Evolutionary conservation across 2,888 invertebrate genomes (phyloP).

Genomic region (Serripes groenlandicus): DNA sequence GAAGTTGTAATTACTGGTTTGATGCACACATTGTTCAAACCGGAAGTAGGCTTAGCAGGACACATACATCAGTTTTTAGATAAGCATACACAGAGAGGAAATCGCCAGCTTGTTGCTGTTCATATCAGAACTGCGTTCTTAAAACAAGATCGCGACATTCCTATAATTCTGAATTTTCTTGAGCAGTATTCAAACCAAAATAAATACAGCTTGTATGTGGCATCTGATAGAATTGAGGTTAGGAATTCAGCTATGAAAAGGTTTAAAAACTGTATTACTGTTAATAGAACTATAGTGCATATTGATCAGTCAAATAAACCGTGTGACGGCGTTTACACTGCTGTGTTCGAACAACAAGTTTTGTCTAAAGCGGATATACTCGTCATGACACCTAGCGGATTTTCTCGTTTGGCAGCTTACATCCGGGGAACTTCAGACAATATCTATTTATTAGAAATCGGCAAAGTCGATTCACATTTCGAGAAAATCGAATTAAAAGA

Average conservation of each 20-base stretch:
- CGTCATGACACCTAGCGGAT: constrained; percentile 47
- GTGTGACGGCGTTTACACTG: constrained; percentile 45
- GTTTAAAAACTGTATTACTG: constrained; percentile 17
- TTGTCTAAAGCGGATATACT: constrained; percentile 40
- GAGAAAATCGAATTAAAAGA: neutral
- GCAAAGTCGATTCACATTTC: neutral
- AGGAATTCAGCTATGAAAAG: neutral
- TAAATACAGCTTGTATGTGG: constrained; percentile 13
- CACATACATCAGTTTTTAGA: constrained; percentile 12
- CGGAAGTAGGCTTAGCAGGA: neutral
- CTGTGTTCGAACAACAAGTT: constrained; percentile 50
- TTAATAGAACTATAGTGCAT: constrained; percentile 39
- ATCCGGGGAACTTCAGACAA: constrained; percentile 26
- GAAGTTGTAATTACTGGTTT: constrained; percentile 13
- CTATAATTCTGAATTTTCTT: constrained; percentile 24
- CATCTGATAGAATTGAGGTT: constrained; percentile 36
- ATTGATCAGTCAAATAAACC: constrained; percentile 33
- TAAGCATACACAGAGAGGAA: neutral
- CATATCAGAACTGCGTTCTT: constrained; percentile 43
- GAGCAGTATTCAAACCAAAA: constrained; percentile 13
- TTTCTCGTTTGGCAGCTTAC: constrained; percentile 47
- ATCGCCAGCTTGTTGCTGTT: constrained; percentile 30
- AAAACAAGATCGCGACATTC: constrained; percentile 5
- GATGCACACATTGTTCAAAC: constrained; percentile 32
- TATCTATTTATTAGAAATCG: neutral